A percentile compares a stretch with the other conserved stretches of the same genome.
These are phyloP conservation scores for Teleogryllus occipitalis DNA, from an alignment of 1,140 invertebrate species.

Conservation along the genomic window DNA sequence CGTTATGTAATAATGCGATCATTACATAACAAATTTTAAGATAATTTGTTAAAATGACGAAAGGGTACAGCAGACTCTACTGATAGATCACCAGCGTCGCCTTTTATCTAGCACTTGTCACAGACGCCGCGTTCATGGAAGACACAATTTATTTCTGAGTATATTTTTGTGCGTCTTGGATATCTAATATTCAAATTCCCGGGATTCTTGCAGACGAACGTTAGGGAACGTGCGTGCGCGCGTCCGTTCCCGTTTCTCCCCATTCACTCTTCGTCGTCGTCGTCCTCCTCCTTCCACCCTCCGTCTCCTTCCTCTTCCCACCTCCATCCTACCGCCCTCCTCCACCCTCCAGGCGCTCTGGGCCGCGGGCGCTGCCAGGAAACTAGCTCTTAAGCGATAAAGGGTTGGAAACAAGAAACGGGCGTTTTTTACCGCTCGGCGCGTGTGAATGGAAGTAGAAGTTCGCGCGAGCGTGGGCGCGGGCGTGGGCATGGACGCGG, in stretches of 20 bases:
- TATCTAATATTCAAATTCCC: neutral
- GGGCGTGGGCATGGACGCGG: too few species aligned
- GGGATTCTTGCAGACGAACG: neutral
- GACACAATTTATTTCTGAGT: neutral
- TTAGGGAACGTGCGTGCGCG: neutral
- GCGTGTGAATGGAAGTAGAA: neutral
- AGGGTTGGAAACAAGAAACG: neutral
- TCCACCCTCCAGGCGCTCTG: neutral
- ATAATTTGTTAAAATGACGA: too few species aligned
- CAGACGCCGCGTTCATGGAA: neutral
- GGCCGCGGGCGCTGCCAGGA: neutral
- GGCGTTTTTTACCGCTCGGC: neutral
- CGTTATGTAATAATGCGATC: too few species aligned
- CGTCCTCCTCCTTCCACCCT: too few species aligned
- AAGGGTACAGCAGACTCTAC: too few species aligned
- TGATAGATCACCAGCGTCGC: too few species aligned
- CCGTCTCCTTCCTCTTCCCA: too few species aligned
- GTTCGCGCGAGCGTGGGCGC: neutral
- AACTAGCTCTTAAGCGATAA: slow-evolving; percentile 4
- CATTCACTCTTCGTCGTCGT: too few species aligned
- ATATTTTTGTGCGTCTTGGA: neutral
- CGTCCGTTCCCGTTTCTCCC: neutral
- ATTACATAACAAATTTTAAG: too few species aligned
- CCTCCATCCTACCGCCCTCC: too few species aligned
- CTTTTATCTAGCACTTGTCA: too few species aligned